Evolutionary conservation across 1,140 invertebrate species (phyloP), one percentile per base, ranked within the genome.

Genomic region (Drosophila parvula): DNA sequence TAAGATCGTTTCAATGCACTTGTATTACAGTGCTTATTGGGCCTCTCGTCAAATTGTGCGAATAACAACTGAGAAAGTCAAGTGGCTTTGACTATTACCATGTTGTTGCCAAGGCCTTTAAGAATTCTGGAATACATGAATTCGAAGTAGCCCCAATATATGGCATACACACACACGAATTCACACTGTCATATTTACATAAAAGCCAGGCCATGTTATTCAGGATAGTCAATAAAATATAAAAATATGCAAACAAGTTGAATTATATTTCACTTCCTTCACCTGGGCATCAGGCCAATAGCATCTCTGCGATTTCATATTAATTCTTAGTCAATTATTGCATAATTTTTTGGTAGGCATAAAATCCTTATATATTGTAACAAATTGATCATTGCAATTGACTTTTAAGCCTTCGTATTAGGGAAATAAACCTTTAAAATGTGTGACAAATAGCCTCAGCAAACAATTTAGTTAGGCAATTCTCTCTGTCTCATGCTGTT

Each of bases 401-500:
- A 34, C 4, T 32, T 27, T 45, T 22, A 14, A n/a, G 30, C 4
- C 12, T 4, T 8, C 16, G 2, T 14, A 22, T 53, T 18, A 2
- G 12, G 8, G 8, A 22, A 36, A 32, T 7, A 22, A 51, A 12
- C 44, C 16, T n/a, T 22, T 50, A 67, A 64, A 74, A 36, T 27
- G 12, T 73, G 68, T 48, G 32, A 68, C n/a, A 55, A 55, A 55
- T 27, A 12, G 50, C 8, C 50, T 53, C 48, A 61, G 60, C 45
- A 74, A 79, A 79, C 61, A 67, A 79, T 47, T 53, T 73, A 63
- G 59, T 68, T 62, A 68, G 28, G 45, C 44, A 70, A 28, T 57
- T 47, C 43, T 40, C n/a, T 53, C 50, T 45, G 27, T 9, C 6
- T 36, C 27, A 36, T 53, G 32, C 50, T 36, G 30, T 41, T 57